A percentile compares a stretch with the other conserved stretches of the same genome.
phyloP scores from a whole-genome alignment of 2,113 vertebrate genomes.

The Leucopsar rothschildi region DNA sequence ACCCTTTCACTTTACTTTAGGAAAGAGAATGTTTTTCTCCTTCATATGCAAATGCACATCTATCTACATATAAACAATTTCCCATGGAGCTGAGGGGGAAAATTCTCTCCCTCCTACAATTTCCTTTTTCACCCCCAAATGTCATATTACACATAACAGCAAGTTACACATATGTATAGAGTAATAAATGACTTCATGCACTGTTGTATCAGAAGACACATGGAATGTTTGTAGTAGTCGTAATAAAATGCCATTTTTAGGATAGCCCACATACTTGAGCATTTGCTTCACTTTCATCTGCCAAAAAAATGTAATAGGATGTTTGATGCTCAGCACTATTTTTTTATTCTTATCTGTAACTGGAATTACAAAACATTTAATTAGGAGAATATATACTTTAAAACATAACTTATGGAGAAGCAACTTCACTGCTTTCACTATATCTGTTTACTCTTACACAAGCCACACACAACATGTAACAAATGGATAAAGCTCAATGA shows the following conservation, averaged over 20 bases:
- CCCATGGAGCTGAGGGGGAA: not conserved
- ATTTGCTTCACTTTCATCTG: conserved; percentile 20
- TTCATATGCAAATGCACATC: not conserved
- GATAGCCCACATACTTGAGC: conserved; percentile 4
- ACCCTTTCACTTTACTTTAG: not conserved
- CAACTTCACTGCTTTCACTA: not conserved
- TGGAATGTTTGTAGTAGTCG: not conserved
- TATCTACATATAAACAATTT: not conserved
- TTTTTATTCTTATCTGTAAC: not conserved
- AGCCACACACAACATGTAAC: not conserved
- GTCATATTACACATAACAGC: not conserved
- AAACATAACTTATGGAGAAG: not conserved
- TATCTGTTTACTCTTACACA: not conserved
- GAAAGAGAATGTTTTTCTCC: not conserved
- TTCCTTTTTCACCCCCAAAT: not conserved
- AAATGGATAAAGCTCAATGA: not conserved
- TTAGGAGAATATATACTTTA: not conserved
- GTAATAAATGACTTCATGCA: not conserved
- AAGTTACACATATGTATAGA: not conserved
- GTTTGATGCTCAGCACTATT: not conserved
- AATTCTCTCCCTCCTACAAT: not conserved
- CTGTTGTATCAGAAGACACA: not conserved
- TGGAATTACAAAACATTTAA: not conserved
- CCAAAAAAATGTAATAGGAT: not conserved
- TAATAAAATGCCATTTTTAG: conserved; percentile 29